Evolutionary conservation across 2,113 vertebrate species (phyloP), one percentile per base, ranked within the genome.

Genomic region (Pseudois nayaur): DNA sequence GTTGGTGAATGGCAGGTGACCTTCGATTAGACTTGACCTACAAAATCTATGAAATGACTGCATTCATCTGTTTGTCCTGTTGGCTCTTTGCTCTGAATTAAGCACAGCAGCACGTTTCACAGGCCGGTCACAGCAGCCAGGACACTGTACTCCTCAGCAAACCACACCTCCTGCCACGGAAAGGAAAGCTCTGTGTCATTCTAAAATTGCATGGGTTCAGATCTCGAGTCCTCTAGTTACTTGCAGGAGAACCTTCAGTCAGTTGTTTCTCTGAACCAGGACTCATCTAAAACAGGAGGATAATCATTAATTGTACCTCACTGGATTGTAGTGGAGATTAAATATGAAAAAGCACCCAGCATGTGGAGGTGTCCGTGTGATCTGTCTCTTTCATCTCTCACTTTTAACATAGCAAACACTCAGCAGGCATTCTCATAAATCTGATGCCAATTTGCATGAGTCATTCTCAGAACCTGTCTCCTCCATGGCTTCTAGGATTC

Each of bases 111-210:
- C 29, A n/a, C 4, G 67, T 88, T 33, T 83, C 67, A 27, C 2
- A 91, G 84, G 45, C 33, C 2, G 1, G 27, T 36, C 31, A 14
- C 21, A 27, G 36, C 45, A 15, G 36, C 27, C 11, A 48, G 59
- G 27, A 21, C 4, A 21, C 23, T 31, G 8, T 40, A 10, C 1
- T 25, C 15, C 74, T 52, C 45, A 1, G 21, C 12, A 45, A 0
- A 11, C 40, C 9, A 6, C 71, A 59, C 27, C 2, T 2, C 59
- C 10, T 0, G 0, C 10, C 11, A 0, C 5, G 6, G 43, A 23
- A 79, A 71, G 59, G 45, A 86, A 60, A 45, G 71, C 7, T 45
- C 62, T 57, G 11, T 79, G 21, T 50, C 11, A 1, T 43, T 33
- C 6, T 29, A n/a, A 13, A 11, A 16, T 45, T 5, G 1, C 71